These are phyloP conservation scores for Anguilla rostrata DNA, from an alignment of 2,113 vertebrate species.

Conservation along the genomic window DNA sequence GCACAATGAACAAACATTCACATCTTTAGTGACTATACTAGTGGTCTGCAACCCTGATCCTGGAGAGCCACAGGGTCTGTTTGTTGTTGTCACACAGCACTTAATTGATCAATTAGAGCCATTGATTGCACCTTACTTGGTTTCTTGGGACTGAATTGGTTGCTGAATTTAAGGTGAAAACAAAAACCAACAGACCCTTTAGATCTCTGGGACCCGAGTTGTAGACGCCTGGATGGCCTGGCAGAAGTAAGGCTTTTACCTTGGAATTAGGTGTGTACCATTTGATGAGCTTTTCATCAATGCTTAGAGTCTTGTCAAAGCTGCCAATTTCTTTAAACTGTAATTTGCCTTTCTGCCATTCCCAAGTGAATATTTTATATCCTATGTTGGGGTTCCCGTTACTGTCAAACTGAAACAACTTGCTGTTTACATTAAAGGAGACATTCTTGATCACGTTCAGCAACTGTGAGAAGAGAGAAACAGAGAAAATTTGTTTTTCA, in stretches of 20 bases:
- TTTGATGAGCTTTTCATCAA: constrained; percentile 57
- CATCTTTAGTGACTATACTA: too few species aligned
- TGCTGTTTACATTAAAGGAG: constrained; percentile 56
- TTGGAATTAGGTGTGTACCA: constrained; percentile 71
- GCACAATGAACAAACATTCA: neutral
- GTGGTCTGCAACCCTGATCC: too few species aligned
- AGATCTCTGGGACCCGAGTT: too few species aligned
- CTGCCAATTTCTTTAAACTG: constrained; percentile 60
- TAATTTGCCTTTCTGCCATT: constrained; percentile 53
- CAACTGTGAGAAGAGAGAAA: constrained; percentile 57
- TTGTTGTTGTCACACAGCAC: too few species aligned
- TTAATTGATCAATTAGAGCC: too few species aligned
- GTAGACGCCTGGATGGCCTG: neutral
- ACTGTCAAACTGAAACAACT: constrained; percentile 65
- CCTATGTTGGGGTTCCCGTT: constrained; percentile 69
- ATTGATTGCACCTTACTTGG: too few species aligned
- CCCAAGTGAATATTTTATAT: constrained; percentile 76
- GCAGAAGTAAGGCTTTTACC: constrained; percentile 40
- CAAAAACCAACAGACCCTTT: neutral
- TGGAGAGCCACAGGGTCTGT: too few species aligned
- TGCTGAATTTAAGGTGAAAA: neutral
- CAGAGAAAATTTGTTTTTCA: neutral
- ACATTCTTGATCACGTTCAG: constrained; percentile 65
- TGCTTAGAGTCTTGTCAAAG: constrained; percentile 56
- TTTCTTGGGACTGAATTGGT: too few species aligned